phyloP scores from a whole-genome alignment of 2,888 invertebrate species.

The Coremacera marginata region DNA sequence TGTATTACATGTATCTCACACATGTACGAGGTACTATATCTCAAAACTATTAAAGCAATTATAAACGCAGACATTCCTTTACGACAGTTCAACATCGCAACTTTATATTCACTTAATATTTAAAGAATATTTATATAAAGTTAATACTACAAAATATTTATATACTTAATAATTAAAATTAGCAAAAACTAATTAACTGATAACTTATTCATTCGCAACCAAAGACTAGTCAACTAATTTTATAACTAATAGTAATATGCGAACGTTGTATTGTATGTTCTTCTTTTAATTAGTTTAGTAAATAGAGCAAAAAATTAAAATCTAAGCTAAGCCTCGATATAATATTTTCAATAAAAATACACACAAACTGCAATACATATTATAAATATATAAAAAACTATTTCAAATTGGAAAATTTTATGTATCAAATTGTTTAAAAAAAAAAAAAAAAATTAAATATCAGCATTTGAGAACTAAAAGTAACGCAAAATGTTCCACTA shows the following conservation, averaged over 20 bases:
- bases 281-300: neutral
- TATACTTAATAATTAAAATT: neutral
- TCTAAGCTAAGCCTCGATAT: neutral
- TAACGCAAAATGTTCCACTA: conserved; percentile 54
- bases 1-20: neutral
- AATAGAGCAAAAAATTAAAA: neutral
- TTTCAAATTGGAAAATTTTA: conserved; percentile 32
- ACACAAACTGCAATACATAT: conserved; percentile 58
- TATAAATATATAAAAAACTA: conserved; percentile 57
- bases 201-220: conserved; percentile 51
- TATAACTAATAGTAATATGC: conserved; percentile 34
- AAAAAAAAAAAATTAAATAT: conserved; percentile 21
- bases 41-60: conserved; percentile 25
- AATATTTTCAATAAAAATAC: conserved; percentile 26
- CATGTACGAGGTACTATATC: neutral
- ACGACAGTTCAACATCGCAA: conserved; percentile 30
- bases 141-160: neutral
- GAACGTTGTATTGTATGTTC: neutral
- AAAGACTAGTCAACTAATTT: conserved; percentile 62
- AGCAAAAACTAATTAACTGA: conserved; percentile 19
- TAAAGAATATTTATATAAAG: neutral
- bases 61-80: conserved; percentile 26
- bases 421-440: conserved; percentile 17
- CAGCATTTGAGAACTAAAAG: conserved; percentile 48
- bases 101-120: conserved; percentile 13